Base-by-base conservation (phyloP, 2,888 invertebrate genomes). In the Rhagonycha fulva region DNA sequence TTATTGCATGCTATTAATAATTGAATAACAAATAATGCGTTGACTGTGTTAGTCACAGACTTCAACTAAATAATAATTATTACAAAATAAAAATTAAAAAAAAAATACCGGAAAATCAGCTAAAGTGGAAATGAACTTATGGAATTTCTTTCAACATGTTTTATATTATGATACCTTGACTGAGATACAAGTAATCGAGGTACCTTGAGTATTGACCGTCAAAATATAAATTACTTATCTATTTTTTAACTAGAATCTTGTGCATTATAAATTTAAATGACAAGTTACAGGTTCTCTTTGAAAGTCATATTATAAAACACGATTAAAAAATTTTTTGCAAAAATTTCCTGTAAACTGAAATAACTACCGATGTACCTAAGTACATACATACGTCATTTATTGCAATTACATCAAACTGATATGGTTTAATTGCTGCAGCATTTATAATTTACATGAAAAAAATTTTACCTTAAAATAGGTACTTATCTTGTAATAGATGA, bases 171-270 rank as follows among this genome's bases (percentile, higher is more conserved):
- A n/a, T 62, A 69, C 79, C 79, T 79, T 79, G 79, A 77, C 79
- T 77, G 76, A 79, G 76, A 78, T 79, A 72, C 32, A 62, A 68
- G 19, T 61, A 68, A 26, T 62, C 47, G n/a, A 47, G 5, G 66
- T 66, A 72, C 79, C 79, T 79, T 79, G 79, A 79, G 68, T 70
- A 67, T 74, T 79, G 77, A 77, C 79, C 77, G 72, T 77, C 79
- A 77, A 77, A 72, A 68, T 68, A 47, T 47, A 47, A 47, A 47
- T 47, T 47, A 47, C 11, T n/a, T 47, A 47, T n/a, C n/a, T 9
- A 47, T 47, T 47, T 47, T 47, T 47, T 47, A 28, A 47, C 32
- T 47, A 2, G n/a, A 47, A 47, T 47, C 12, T 47, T 47, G 32
- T 47, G 7, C n/a, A 47, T 47, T 47, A n/a, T 47, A 47, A 19